phyloP scores from a whole-genome alignment of 2,888 invertebrate genomes.

The Hartigia nigra region DNA sequence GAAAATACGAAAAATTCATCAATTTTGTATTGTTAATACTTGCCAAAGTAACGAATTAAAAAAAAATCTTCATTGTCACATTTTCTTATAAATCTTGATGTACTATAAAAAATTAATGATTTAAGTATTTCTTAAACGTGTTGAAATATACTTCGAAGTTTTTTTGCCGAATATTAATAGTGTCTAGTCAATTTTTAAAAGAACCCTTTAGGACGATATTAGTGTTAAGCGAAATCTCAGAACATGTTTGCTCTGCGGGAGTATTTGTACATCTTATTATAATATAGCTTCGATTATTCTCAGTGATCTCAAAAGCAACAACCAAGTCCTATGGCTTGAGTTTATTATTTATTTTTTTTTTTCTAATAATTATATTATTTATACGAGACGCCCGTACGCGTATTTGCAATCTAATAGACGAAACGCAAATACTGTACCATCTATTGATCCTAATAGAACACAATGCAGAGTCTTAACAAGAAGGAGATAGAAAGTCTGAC shows the following conservation, averaged over 20 bases:
- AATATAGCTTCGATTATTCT: conserved; percentile 28
- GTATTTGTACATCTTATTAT: conserved; percentile 22
- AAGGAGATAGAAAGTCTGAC: conserved; percentile 9
- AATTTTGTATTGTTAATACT: not conserved
- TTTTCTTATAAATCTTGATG: not conserved
- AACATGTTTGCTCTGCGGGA: conserved; percentile 38
- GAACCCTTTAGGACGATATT: not conserved
- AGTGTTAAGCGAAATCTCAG: conserved; percentile 1
- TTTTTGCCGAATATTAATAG: not conserved
- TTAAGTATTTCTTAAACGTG: not conserved
- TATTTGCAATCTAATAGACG: not conserved
- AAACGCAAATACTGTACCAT: not conserved
- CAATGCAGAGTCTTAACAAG: conserved; percentile 38
- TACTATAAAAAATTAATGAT: not conserved
- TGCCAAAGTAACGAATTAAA: not conserved
- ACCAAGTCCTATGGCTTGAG: conserved; percentile 35
- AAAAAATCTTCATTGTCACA: not conserved
- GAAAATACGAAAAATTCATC: not conserved
- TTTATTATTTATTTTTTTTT: conserved; percentile 19
- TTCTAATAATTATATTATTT: not conserved
- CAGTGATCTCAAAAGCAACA: conserved; percentile 34
- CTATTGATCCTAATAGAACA: conserved; percentile 44
- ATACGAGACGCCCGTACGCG: not conserved
- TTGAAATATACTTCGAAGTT: not conserved
- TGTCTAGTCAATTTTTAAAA: not conserved